Percentiles rank a stretch among this genome's conserved stretches.
Conservation (phyloP, 2,113 vertebrate species). For the Daphoenositta chrysoptera region DNA sequence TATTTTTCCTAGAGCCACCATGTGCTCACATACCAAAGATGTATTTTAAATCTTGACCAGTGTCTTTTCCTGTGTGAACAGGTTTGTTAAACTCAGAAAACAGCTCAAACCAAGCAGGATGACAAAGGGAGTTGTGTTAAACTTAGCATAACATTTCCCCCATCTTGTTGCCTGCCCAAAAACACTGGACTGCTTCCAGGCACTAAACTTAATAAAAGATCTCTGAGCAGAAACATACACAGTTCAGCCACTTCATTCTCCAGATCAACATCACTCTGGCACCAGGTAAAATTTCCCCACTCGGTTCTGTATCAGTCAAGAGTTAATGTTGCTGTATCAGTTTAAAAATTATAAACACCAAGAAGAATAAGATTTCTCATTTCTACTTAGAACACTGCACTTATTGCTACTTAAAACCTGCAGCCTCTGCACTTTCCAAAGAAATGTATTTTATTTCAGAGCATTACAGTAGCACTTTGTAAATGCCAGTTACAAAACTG, state of each 20-base stretch:
- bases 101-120: background rate
- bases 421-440: background rate
- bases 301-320: background rate
- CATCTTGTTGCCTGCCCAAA: background rate
- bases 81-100: background rate
- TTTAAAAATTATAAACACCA: background rate
- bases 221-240: background rate
- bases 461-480: background rate
- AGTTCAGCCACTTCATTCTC: background rate
- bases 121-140: background rate
- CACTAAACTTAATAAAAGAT: background rate
- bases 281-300: background rate
- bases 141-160: background rate
- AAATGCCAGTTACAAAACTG: background rate
- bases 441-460: background rate
- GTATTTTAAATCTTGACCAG: background rate
- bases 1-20: background rate
- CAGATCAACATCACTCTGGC: background rate
- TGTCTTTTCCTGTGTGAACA: background rate
- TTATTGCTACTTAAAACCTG: background rate
- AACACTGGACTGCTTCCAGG: background rate
- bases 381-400: background rate
- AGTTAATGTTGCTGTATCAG: background rate
- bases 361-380: background rate
- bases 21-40: background rate